phyloP scores from a whole-genome alignment of 2,113 vertebrate genomes.

The Myotis lucifugus region DNA sequence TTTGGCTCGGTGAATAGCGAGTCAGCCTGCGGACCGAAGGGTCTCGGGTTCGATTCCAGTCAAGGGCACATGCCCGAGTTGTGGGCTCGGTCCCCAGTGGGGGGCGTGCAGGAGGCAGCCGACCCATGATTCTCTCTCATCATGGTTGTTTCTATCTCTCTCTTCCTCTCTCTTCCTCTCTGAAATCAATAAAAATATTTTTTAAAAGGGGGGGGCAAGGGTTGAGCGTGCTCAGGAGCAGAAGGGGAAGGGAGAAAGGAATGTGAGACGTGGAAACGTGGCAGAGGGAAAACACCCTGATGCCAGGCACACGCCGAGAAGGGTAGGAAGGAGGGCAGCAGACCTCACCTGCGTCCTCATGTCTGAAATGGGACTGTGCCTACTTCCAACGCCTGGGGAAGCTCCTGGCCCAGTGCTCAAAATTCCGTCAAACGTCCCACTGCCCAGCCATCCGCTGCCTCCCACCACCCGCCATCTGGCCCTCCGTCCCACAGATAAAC shows the following conservation, averaged over 20 bases:
- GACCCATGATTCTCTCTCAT: too few species aligned
- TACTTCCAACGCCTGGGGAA: background rate
- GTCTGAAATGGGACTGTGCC: background rate
- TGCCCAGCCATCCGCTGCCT: background rate
- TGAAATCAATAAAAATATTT: too few species aligned
- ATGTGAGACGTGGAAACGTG: background rate
- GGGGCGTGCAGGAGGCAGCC: too few species aligned
- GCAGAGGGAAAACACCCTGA: background rate
- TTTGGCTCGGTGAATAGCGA: too few species aligned
- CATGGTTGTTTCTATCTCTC: too few species aligned
- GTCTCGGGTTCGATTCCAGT: too few species aligned
- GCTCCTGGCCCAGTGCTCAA: background rate
- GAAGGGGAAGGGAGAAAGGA: background rate
- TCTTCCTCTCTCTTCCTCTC: too few species aligned
- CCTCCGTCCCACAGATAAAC: background rate
- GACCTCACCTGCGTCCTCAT: background rate
- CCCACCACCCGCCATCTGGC: background rate
- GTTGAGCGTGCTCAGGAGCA: background rate
- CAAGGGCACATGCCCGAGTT: too few species aligned
- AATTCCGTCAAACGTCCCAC: background rate
- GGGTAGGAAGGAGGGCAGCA: rapidly evolving
- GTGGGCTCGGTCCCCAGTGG: too few species aligned
- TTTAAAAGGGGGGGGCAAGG: background rate
- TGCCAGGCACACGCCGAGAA: rapidly evolving
- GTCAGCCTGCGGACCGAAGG: too few species aligned